Evolutionary conservation across 2,797 vertebrate species (phyloP).

Genomic region (Crypturellus tataupa): DNA sequence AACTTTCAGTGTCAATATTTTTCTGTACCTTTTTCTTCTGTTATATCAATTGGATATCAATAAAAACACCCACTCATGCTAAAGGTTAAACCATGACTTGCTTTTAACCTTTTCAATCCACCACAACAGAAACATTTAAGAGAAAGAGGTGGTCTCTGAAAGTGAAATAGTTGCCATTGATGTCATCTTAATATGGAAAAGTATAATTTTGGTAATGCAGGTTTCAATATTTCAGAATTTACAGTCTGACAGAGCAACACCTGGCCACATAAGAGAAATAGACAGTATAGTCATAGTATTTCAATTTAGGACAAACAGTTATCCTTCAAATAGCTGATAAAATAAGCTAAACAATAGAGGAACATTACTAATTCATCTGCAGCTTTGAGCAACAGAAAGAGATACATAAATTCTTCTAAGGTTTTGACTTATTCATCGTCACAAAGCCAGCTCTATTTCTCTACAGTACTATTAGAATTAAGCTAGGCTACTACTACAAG

Average conservation of each 20-base stretch:
- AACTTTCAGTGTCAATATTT: not conserved
- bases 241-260: not conserved
- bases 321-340: not conserved
- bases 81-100: not conserved
- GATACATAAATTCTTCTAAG: not conserved
- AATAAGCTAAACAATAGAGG: not conserved
- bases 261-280: not conserved
- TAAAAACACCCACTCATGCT: not conserved
- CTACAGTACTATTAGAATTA: not conserved
- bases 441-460: rapidly evolving
- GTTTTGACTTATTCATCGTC: not conserved
- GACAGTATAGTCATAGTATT: not conserved
- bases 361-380: not conserved
- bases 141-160: not conserved
- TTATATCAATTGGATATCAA: not conserved
- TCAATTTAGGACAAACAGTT: not conserved
- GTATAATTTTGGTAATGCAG: not conserved
- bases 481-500: not conserved
- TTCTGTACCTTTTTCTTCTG: not conserved
- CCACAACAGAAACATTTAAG: not conserved
- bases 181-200: not conserved
- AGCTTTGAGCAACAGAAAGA: not conserved
- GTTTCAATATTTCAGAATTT: not conserved
- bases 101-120: not conserved
- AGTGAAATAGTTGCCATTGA: not conserved